Percentiles rank a stretch among this genome's conserved stretches.
These are phyloP conservation scores for Cyclophora punctaria DNA, from an alignment of 2,888 invertebrate species.

Conservation along the genomic window DNA sequence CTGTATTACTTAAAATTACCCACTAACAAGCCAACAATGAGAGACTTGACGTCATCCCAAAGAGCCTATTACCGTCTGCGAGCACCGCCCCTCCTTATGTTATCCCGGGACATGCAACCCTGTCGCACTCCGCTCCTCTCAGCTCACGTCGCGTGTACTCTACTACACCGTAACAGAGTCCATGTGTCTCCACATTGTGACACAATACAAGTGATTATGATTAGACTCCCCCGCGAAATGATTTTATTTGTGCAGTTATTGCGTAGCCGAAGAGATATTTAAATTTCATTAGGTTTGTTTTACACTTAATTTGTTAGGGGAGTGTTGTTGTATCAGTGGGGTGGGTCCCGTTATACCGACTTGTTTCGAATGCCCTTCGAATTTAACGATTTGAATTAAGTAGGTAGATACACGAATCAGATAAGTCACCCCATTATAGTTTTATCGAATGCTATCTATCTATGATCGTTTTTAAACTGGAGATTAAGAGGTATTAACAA, in stretches of 20 bases:
- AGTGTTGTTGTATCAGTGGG: constrained; percentile 50
- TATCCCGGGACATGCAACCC: constrained; percentile 43
- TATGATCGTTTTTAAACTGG: constrained; percentile 45
- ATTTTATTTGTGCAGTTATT: constrained; percentile 74
- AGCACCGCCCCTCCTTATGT: constrained; percentile 60
- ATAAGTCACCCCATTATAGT: constrained; percentile 51
- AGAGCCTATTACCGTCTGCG: constrained; percentile 67
- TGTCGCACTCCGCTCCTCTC: constrained; percentile 37
- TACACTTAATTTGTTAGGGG: constrained; percentile 75
- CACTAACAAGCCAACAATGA: constrained; percentile 70
- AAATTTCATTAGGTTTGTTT: constrained; percentile 76
- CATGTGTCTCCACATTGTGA: constrained; percentile 56
- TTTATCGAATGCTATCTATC: constrained; percentile 35
- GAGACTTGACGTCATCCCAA: constrained; percentile 63
- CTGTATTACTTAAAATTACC: constrained; percentile 59
- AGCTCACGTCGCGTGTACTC: constrained; percentile 14
- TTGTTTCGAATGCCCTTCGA: constrained; percentile 56
- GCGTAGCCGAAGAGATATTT: constrained; percentile 70
- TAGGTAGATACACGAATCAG: constrained; percentile 56
- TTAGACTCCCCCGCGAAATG: constrained; percentile 64
- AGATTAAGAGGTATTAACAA: constrained; percentile 42
- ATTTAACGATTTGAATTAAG: constrained; percentile 64
- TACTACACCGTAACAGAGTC: constrained; percentile 45
- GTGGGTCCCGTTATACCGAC: constrained; percentile 56
- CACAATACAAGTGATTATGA: constrained; percentile 66